These are phyloP conservation scores for Passer montanus DNA, from an alignment of 2,113 vertebrate species.

Conservation along the genomic window DNA sequence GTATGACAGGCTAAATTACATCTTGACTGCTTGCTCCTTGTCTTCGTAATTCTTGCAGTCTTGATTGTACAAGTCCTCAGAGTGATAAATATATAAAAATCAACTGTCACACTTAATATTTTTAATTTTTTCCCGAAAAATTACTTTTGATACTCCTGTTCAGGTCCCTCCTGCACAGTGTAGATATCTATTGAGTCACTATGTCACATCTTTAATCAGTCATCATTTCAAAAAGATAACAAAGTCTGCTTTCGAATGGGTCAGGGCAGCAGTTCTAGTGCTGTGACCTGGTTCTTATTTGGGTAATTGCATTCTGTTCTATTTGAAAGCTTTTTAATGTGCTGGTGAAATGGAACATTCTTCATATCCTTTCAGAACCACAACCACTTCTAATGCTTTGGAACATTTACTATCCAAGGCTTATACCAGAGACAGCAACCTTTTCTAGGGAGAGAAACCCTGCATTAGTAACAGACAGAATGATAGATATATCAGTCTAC, in stretches of 20 bases:
- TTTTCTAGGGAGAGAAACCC: background rate
- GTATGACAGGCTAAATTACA: background rate
- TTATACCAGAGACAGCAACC: background rate
- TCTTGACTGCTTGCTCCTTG: background rate
- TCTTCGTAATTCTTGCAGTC: background rate
- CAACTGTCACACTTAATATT: background rate
- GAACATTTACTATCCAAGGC: background rate
- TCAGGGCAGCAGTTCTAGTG: slow-evolving; percentile 18
- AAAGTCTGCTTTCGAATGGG: background rate
- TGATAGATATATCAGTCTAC: background rate
- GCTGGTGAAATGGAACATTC: slow-evolving; percentile 23
- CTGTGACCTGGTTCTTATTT: slow-evolving; percentile 20
- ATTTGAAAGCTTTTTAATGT: slow-evolving; percentile 24
- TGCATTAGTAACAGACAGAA: background rate
- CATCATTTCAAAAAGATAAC: background rate
- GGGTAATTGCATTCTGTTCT: slow-evolving; percentile 5
- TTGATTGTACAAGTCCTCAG: background rate
- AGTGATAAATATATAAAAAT: background rate
- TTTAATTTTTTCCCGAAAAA: background rate
- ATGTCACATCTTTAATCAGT: background rate
- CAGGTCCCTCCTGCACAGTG: background rate
- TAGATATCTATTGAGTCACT: background rate
- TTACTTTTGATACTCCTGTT: background rate
- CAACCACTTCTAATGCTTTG: background rate
- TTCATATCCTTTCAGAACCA: background rate